Base-by-base conservation (phyloP, 2,888 invertebrate species). In the Hemithea aestivaria region DNA sequence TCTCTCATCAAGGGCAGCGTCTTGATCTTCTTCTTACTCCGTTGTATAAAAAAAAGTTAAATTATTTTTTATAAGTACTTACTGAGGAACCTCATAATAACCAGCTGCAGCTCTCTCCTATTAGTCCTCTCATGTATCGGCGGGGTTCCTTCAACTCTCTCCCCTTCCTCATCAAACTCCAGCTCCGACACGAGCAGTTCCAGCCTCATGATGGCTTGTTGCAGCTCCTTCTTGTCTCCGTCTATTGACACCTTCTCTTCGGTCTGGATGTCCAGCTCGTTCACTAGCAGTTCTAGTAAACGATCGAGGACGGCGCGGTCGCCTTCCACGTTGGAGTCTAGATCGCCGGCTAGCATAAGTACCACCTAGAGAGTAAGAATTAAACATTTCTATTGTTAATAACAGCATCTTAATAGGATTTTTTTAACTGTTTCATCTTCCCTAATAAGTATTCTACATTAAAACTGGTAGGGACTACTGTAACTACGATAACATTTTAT, bases 11-110 rank as follows among this genome's bases (percentile, higher is more conserved):
- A n/a, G n/a, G n/a, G n/a, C n/a, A n/a, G n/a, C n/a, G n/a, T n/a
- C n/a, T n/a, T n/a, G n/a, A n/a, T n/a, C n/a, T n/a, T n/a, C n/a
- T n/a, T n/a, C n/a, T n/a, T n/a, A n/a, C n/a, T n/a, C n/a, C n/a
- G n/a, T n/a, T n/a, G n/a, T n/a, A n/a, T n/a, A n/a, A n/a, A n/a
- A n/a, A n/a, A n/a, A n/a, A n/a, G n/a, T n/a, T n/a, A n/a, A n/a
- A n/a, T n/a, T n/a, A n/a, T n/a, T n/a, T n/a, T n/a, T n/a, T n/a
- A n/a, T n/a, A n/a, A n/a, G n/a, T 39, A 90, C 91, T 89, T 85
- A 90, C 96, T 96, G 28, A 98, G 88, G 20, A 98, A 88, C 40
- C 97, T 89, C 89, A 98, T 93, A 41, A 96, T 91, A 20, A 97
- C 92, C 6, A 98, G 87, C 68, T 96, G 95, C 40, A 97, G 92